Evolutionary conservation across 2,113 vertebrate genomes (phyloP), one percentile per base, ranked within the genome.

Genomic region (Amphilophus citrinellus): DNA sequence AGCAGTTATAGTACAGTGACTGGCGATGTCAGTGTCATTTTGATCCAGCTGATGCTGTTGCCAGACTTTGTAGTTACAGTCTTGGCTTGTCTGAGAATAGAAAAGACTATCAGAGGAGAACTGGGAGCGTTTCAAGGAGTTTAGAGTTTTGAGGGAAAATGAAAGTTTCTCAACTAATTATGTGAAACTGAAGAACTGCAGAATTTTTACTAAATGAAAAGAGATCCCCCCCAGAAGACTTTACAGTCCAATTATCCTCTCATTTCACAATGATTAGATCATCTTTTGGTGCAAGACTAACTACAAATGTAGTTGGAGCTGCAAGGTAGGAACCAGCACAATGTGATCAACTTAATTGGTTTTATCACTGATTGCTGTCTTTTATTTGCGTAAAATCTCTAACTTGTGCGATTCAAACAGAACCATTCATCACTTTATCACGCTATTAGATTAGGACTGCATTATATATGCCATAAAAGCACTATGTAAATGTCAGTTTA

Each of bases 161-260:
- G 20, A 90, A 83, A 86, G 44, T 83, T 91, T 79, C 60, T 76
- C 58, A 53, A 71, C 61, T 87, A 89, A 92, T 92, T 81, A 86
- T 71, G 14, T 83, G 53, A 63, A 84, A 84, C 58, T 56, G 35
- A 82, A 68, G 58, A 86, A 77, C 44, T 87, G 53, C 61, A 66
- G 85, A 90, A 76, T 60, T 30, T 30, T n/a, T 17, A 32, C 61
- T 50, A 80, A 88, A 87, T 71, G n/a, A 61, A 88, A 77, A 42
- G 22, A 18, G 63, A 76, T 10, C 44, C 68, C 44, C 68, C 76
- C 79, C 77, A 11, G 11, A 86, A 61, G 61, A 30, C 15, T 24
- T 6, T 14, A 10, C 20, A 42, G 27, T 32, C 68, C 82, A 87
- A 84, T 87, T 92, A 79, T 79, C 8, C 22, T 17, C 13, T 11